Conservation (phyloP, 2,113 vertebrate species). For the Pipa parva region DNA sequence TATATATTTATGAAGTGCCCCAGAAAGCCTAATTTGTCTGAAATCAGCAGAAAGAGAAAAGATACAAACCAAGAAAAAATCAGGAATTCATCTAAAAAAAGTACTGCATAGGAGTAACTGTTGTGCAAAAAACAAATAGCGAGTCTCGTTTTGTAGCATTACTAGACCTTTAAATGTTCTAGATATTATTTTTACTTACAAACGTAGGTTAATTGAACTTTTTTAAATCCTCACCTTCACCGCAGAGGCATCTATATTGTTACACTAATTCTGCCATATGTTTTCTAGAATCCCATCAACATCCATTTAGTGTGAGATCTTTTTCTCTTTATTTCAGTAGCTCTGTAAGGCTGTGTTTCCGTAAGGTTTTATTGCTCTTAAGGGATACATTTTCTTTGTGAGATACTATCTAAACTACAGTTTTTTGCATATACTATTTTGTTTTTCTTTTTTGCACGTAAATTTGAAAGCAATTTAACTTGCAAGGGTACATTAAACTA, state of each 20-base stretch:
- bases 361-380: neutral
- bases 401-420: neutral
- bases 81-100: too few species aligned
- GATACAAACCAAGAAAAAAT: too few species aligned
- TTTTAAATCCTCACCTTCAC: neutral
- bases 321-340: neutral
- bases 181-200: too few species aligned
- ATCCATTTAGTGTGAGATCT: neutral
- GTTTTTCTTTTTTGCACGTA: neutral
- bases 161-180: too few species aligned
- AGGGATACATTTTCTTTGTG: slow-evolving; percentile 1
- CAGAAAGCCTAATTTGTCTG: too few species aligned
- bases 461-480: neutral
- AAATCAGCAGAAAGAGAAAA: too few species aligned
- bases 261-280: neutral
- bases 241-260: neutral
- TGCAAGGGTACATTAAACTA: neutral
- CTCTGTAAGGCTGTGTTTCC: neutral
- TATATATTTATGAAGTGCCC: too few species aligned
- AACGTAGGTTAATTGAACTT: neutral
- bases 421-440: neutral
- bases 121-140: too few species aligned
- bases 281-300: slow-evolving; percentile 16
- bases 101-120: too few species aligned
- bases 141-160: too few species aligned